These are phyloP conservation scores for Cyprinodon diabolis DNA, from an alignment of 2,797 vertebrate species.

Conservation along the genomic window DNA sequence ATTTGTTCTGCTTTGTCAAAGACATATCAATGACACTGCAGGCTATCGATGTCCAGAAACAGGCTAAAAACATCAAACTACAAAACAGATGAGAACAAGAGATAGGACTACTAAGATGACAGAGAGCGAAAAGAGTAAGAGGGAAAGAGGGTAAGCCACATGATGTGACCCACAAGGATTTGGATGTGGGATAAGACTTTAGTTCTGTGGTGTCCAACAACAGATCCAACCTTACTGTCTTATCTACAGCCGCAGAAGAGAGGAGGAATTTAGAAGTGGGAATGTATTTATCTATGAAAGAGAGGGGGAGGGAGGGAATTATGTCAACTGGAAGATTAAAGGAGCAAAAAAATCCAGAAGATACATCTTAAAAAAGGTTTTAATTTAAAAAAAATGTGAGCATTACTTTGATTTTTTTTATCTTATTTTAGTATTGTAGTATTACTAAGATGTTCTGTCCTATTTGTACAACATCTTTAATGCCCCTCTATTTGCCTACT, in stretches of 20 bases:
- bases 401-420: too few species aligned
- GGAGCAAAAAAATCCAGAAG: too few species aligned
- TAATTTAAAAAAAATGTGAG: too few species aligned
- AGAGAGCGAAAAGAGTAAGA: not conserved
- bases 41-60: not conserved
- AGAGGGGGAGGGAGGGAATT: not conserved
- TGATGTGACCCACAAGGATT: constrained; percentile 41
- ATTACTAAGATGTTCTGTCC: too few species aligned
- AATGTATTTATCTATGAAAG: constrained; percentile 1
- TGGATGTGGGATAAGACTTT: constrained; percentile 43
- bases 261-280: constrained; percentile 27
- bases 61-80: constrained; percentile 21
- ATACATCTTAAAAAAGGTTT: too few species aligned
- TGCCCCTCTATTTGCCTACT: too few species aligned
- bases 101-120: constrained; percentile 7
- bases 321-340: too few species aligned
- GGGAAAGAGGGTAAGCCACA: constrained; percentile 1
- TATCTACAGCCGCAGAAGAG: constrained; percentile 56
- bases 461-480: too few species aligned
- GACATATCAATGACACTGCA: constrained; percentile 1
- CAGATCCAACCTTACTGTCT: constrained; percentile 43
- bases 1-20: not conserved
- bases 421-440: too few species aligned
- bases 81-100: constrained; percentile 10
- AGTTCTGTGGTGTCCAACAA: constrained; percentile 54